Base-by-base conservation (phyloP, 2,888 invertebrate species). In the Drymonia ruficornis region DNA sequence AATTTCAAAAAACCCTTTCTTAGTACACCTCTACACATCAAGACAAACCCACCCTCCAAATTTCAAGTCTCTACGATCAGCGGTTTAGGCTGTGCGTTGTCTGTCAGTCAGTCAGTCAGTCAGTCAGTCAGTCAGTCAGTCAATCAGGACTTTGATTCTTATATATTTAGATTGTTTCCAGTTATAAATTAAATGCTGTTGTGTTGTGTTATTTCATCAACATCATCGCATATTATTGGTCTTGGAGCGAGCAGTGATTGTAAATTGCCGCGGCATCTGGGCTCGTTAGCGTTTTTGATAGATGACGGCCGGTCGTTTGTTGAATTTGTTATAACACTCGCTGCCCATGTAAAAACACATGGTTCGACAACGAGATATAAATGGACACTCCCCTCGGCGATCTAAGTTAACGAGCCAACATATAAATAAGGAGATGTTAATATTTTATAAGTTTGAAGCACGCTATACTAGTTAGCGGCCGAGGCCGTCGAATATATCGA, bases 201-300 rank as follows among this genome's bases (percentile, higher is more conserved):
- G n/a, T n/a, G 68, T 74, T 74, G 68, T 44, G 59, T 67, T 80
- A 81, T 86, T 86, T 85, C 83, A 83, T 84, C 84, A 80, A 76
- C 80, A 85, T 85, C 83, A 83, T 87, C 80, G 81, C 83, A 78
- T 84, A 84, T 89, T 89, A 89, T 88, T 87, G 85, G 86, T 80
- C 72, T 74, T 66, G 64, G 66, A 63, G 28, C 29, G 34, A 55
- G 66, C 76, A 76, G 83, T 82, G 86, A 89, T 88, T 89, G 87
- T 89, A 86, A 89, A 89, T 84, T 77, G 84, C 82, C 84, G 82
- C 84, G 81, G 88, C 86, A 87, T 90, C 87, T 76, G 74, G 80
- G 87, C 89, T 92, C 91, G 91, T 91, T 91, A 91, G 87, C 79
- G 86, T 88, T 88, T 90, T 90, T 91, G 92, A 92, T 91, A 91